These are phyloP conservation scores for Cetonia aurata DNA, from an alignment of 2,888 invertebrate species.

Conservation along the genomic window DNA sequence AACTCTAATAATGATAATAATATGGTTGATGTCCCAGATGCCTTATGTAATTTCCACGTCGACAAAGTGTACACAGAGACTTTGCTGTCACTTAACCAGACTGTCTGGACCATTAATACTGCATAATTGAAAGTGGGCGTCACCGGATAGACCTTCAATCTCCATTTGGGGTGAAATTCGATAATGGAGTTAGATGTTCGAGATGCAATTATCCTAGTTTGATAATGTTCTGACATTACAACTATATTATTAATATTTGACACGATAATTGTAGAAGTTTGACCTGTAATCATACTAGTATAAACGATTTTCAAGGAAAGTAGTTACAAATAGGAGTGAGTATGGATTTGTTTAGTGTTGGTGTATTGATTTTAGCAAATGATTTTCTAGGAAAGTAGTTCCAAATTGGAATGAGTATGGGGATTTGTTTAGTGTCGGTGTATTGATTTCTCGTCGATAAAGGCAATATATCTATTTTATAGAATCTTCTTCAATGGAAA, in stretches of 20 bases:
- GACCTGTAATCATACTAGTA: background rate
- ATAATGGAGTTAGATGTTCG: background rate
- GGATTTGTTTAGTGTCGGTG: no score
- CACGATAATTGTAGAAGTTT: no score
- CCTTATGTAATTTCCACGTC: no score
- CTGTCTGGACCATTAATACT: background rate
- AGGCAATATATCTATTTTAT: no score
- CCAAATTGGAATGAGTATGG: background rate
- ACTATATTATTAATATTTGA: no score
- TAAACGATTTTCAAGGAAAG: conserved; percentile 25
- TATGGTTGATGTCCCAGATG: no score
- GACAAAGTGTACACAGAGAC: no score
- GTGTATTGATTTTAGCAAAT: no score
- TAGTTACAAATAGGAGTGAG: background rate
- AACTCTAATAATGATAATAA: no score
- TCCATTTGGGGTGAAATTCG: background rate
- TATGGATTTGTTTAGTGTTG: no score
- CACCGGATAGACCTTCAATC: background rate
- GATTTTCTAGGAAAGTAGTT: conserved; percentile 28
- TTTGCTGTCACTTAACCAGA: no score
- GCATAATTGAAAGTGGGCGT: conserved; percentile 3
- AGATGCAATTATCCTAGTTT: background rate
- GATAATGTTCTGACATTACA: background rate
- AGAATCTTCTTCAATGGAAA: background rate
- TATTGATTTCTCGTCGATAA: no score